Conservation (phyloP, 2,113 vertebrate genomes). For the Leptosomus discolor region DNA sequence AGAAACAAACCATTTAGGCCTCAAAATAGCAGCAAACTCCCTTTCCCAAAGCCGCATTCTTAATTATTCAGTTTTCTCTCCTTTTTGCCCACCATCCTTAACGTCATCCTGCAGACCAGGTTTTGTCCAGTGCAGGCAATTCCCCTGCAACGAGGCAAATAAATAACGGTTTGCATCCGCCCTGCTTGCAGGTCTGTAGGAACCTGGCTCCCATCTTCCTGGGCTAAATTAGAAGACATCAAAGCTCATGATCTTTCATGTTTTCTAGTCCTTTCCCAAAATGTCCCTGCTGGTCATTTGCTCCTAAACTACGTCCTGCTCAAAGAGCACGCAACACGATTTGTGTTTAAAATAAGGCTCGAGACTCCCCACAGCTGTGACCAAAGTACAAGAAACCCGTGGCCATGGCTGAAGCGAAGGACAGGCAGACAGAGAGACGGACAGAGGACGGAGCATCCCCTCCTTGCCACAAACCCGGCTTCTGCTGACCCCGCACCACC, state of each 20-base stretch:
- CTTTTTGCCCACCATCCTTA: not conserved
- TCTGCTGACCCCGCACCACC: not conserved
- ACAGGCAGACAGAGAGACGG: rapidly evolving
- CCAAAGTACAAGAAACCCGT: not conserved
- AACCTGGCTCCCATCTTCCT: not conserved
- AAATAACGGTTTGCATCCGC: not conserved
- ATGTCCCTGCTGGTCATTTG: not conserved
- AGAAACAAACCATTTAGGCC: not conserved
- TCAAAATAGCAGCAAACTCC: not conserved
- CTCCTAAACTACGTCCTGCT: not conserved
- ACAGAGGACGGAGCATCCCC: no score
- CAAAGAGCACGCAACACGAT: not conserved
- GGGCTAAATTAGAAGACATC: not conserved
- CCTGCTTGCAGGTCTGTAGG: not conserved
- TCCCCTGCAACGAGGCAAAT: not conserved
- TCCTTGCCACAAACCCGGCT: not conserved
- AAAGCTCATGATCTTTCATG: not conserved
- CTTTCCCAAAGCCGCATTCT: not conserved
- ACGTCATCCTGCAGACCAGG: not conserved
- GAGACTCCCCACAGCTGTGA: not conserved
- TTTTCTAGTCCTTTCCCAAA: not conserved
- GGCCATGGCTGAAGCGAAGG: not conserved
- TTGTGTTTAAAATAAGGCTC: not conserved
- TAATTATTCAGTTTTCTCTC: not conserved
- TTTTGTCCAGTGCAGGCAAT: not conserved